Percentiles rank a stretch among this genome's conserved stretches.
phyloP scores from a whole-genome alignment of 2,797 vertebrate species.

The Semaprochilodus insignis region DNA sequence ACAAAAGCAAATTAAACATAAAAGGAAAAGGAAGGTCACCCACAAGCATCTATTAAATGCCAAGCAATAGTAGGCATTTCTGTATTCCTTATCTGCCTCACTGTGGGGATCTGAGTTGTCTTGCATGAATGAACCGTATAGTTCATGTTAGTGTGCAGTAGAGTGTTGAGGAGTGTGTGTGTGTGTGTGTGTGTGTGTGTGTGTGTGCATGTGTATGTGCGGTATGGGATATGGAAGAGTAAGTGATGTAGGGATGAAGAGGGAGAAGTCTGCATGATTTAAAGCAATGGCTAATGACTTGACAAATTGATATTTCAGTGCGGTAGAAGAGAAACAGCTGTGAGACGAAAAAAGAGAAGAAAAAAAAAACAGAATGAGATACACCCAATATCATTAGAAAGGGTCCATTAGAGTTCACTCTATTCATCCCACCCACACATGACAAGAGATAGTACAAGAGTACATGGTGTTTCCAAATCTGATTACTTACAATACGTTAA shows the following conservation, averaged over 20 bases:
- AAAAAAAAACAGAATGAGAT: constrained; percentile 1
- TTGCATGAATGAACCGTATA: constrained; percentile 19
- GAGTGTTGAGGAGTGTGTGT: not conserved
- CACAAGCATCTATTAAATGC: constrained; percentile 60
- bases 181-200: not conserved
- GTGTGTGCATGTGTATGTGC: not conserved
- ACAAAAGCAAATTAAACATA: constrained; percentile 70
- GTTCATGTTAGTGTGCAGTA: constrained; percentile 20
- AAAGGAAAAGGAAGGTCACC: constrained; percentile 67
- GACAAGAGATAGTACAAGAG: constrained; percentile 35
- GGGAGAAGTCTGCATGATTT: constrained; percentile 45
- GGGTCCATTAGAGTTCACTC: constrained; percentile 58
- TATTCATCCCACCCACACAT: constrained; percentile 50
- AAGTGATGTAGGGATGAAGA: constrained; percentile 15
- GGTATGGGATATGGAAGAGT: not conserved
- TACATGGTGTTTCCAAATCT: constrained; percentile 43
- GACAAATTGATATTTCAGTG: constrained; percentile 54
- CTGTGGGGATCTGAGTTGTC: not conserved
- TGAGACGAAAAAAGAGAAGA: not conserved
- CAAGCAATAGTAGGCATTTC: constrained; percentile 26
- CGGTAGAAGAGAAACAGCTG: constrained; percentile 10
- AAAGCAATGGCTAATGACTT: constrained; percentile 52
- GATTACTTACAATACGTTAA: constrained; percentile 51
- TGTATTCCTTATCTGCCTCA: constrained; percentile 27
- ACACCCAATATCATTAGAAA: constrained; percentile 49